A percentile compares a stretch with the other conserved stretches of the same genome.
phyloP scores from a whole-genome alignment of 2,113 vertebrate species.

The Microtus ochrogaster region DNA sequence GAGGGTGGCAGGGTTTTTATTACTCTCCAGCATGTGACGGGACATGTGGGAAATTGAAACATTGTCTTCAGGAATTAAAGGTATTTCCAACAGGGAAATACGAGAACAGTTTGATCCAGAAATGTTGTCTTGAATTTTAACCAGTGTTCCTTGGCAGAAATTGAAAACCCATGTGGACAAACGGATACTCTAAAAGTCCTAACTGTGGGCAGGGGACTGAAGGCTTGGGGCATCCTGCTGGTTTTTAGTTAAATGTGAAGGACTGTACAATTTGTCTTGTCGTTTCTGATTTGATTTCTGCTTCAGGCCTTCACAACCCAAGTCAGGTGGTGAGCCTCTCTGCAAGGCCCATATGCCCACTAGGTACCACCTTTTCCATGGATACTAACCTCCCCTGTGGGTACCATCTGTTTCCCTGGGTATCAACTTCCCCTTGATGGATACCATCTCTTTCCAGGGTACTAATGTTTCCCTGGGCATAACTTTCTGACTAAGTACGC shows the following conservation, averaged over 20 bases:
- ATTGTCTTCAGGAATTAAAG: constrained; percentile 78
- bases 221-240: background rate
- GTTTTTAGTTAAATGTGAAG: constrained; percentile 39
- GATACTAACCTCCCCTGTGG: background rate
- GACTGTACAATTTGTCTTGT: background rate
- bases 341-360: background rate
- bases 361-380: background rate
- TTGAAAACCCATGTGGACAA: constrained; percentile 51
- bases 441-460: background rate
- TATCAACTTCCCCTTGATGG: background rate
- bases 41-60: constrained; percentile 66
- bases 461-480: background rate
- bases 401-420: background rate
- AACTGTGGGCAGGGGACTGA: background rate
- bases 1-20: constrained; percentile 47
- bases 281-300: background rate
- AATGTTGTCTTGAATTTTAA: constrained; percentile 74
- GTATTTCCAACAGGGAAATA: constrained; percentile 77
- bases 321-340: background rate
- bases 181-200: background rate
- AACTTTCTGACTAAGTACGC: background rate
- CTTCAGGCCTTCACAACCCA: background rate
- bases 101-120: constrained; percentile 59
- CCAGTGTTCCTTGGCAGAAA: constrained; percentile 68
- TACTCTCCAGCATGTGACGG: constrained; percentile 56